Conservation (phyloP, 2,113 vertebrate genomes). For the Carlito syrichta region DNA sequence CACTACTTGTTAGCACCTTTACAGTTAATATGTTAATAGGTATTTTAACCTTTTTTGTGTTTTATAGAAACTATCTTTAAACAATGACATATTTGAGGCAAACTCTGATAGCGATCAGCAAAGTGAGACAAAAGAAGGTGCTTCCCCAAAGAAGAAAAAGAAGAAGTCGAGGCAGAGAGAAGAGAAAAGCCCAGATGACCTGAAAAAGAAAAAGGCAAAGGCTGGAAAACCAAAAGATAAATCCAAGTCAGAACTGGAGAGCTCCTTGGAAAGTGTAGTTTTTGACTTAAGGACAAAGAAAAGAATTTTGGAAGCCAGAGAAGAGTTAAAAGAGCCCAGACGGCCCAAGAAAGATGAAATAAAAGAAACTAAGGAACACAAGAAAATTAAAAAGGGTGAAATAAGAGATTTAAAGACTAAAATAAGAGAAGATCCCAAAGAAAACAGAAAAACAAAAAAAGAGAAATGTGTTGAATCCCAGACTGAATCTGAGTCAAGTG, state of each 20-base stretch:
- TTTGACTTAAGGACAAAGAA: constrained; percentile 84
- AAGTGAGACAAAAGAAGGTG: constrained; percentile 84
- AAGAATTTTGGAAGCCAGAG: constrained; percentile 84
- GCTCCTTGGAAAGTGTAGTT: constrained; percentile 72
- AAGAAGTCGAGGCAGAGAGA: constrained; percentile 81
- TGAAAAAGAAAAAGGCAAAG: constrained; percentile 87
- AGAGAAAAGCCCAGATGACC: constrained; percentile 75
- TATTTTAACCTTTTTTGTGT: constrained; percentile 10
- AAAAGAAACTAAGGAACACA: constrained; percentile 86
- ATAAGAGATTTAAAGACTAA: constrained; percentile 84
- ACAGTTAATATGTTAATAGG: neutral
- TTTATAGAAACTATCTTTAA: constrained; percentile 87
- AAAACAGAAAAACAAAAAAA: constrained; percentile 79
- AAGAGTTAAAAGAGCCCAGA: constrained; percentile 89
- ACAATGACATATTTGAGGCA: constrained; percentile 92
- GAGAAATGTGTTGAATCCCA: constrained; percentile 72
- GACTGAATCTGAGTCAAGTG: constrained; percentile 64
- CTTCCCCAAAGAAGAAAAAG: constrained; percentile 90
- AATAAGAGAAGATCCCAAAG: constrained; percentile 82
- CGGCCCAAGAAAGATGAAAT: constrained; percentile 90
- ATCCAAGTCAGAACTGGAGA: constrained; percentile 83
- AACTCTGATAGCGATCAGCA: constrained; percentile 91
- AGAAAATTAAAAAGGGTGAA: constrained; percentile 84
- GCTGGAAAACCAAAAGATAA: constrained; percentile 89
- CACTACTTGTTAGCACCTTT: neutral